Evolutionary conservation across 2,888 invertebrate genomes (phyloP).

Genomic region (Leucozona laternaria): DNA sequence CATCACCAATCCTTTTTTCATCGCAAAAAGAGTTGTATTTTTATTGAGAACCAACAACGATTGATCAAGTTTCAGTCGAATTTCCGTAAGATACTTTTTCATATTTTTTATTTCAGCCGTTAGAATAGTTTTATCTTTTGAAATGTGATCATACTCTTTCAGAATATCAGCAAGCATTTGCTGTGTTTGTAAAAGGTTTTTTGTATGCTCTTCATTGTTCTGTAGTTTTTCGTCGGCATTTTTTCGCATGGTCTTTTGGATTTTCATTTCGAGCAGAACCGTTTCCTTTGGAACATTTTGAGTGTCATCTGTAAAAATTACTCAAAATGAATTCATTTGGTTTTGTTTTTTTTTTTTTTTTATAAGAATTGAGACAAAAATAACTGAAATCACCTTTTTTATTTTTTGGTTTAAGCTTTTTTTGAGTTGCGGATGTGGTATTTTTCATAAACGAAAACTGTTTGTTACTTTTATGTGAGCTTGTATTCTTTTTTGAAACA

Average conservation of each 20-base stretch:
- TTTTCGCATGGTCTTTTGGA: conserved; percentile 32
- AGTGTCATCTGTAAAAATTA: not conserved
- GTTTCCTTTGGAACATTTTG: conserved; percentile 1
- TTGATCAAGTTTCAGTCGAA: conserved; percentile 58
- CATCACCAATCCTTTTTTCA: conserved; percentile 2
- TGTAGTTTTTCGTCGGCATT: conserved; percentile 8
- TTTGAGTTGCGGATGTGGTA: not conserved
- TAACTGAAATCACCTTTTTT: not conserved
- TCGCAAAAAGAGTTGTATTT: conserved; percentile 52
- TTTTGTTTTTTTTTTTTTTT: not conserved
- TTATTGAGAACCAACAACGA: conserved; percentile 47
- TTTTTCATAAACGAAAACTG: not conserved
- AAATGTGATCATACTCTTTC: conserved; percentile 51
- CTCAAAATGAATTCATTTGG: not conserved
- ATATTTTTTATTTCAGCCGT: conserved; percentile 58
- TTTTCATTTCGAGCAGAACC: conserved; percentile 25
- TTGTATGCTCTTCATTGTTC: conserved; percentile 30
- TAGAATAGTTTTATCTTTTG: conserved; percentile 49
- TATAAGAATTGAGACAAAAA: not conserved
- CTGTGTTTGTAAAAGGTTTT: conserved; percentile 35
- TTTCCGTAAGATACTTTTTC: conserved; percentile 55
- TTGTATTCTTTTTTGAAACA: not conserved
- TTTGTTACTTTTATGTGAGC: not conserved
- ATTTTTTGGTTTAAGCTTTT: not conserved
- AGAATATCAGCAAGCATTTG: conserved; percentile 56